These are phyloP conservation scores for Cerceris rybyensis DNA, from an alignment of 2,888 invertebrate species.

Conservation along the genomic window DNA sequence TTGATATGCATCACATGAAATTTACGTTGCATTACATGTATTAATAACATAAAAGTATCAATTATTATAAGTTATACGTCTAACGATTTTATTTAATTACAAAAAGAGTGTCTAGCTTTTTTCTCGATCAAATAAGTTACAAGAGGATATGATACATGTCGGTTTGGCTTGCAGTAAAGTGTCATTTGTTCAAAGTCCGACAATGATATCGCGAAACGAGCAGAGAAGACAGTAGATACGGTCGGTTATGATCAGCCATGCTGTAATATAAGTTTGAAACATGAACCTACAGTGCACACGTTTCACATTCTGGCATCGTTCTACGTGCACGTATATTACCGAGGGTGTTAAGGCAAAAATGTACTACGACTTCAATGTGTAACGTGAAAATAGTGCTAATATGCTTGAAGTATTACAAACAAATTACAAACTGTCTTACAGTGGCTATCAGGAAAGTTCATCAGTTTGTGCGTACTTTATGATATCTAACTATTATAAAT, in stretches of 20 bases:
- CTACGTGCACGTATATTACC: not conserved
- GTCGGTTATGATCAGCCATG: slow-evolving; percentile 5
- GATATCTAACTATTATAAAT: too few species aligned
- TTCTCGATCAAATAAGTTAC: not conserved
- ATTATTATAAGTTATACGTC: too few species aligned
- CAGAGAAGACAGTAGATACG: slow-evolving; percentile 1
- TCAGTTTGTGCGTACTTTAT: too few species aligned
- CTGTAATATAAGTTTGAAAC: slow-evolving; percentile 11
- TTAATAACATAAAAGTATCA: too few species aligned
- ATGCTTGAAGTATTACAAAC: not conserved
- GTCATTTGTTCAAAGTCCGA: not conserved
- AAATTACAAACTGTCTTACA: too few species aligned
- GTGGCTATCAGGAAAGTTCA: too few species aligned
- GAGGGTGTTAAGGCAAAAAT: not conserved
- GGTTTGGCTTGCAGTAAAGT: not conserved
- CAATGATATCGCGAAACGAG: slow-evolving; percentile 2
- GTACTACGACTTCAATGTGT: not conserved
- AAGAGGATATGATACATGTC: not conserved
- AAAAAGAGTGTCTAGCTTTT: not conserved
- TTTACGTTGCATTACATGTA: too few species aligned
- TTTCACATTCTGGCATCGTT: not conserved
- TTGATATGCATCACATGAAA: too few species aligned
- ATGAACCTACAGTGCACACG: not conserved
- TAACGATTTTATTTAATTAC: too few species aligned
- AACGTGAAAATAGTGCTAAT: not conserved